These are phyloP conservation scores for Camponotus pennsylvanicus DNA, from an alignment of 1,140 invertebrate species.

Conservation along the genomic window DNA sequence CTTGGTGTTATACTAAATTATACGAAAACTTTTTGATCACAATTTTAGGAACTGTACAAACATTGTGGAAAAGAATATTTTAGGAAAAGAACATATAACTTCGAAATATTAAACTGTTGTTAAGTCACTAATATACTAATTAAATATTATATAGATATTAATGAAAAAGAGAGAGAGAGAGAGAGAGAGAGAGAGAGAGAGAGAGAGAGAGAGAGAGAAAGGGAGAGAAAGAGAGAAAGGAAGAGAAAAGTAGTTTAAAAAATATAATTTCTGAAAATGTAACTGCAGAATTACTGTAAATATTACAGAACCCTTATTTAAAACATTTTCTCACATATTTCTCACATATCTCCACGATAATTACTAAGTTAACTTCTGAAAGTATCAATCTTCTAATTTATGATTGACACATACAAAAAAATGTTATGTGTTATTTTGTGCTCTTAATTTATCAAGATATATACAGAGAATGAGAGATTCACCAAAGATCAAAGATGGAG, in stretches of 20 bases:
- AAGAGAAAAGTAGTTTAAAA: neutral
- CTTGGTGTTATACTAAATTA: conserved; percentile 74
- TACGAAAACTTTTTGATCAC: neutral
- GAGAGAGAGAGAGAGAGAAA: neutral
- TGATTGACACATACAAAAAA: neutral
- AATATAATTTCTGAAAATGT: neutral
- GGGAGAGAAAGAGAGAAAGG: neutral
- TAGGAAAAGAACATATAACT: neutral
- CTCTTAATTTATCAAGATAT: neutral
- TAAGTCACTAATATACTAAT: conserved; percentile 15
- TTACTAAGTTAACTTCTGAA: conserved; percentile 5
- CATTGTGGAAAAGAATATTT: neutral
- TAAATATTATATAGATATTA: conserved; percentile 5
- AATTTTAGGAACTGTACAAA: neutral
- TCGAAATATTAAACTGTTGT: neutral
- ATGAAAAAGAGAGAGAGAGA: too few species aligned
- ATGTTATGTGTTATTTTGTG: neutral
- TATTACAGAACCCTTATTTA: neutral
- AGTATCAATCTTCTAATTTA: neutral
- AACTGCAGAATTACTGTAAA: neutral
- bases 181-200: neutral
- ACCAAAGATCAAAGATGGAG: neutral
- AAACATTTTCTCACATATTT: neutral
- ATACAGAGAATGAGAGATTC: neutral
- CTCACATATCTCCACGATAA: neutral